Base-by-base conservation (phyloP, 2,113 vertebrate genomes). In the Pachypanchax playfairii region DNA sequence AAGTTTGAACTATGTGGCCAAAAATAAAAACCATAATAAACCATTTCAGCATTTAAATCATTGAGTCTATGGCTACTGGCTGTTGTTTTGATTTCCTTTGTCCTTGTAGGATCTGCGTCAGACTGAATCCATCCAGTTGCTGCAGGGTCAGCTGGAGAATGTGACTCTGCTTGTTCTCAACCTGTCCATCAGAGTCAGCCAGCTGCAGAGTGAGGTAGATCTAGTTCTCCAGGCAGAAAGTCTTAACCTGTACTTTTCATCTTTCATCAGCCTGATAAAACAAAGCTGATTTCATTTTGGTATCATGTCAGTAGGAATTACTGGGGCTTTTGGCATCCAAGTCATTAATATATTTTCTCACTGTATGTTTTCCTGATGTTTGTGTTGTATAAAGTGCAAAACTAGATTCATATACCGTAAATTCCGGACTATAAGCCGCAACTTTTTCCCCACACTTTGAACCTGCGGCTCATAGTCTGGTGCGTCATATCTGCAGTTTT, bases 111-210 rank as follows among this genome's bases (percentile, higher is more conserved):
- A 99, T 63, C 94, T 95, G 78, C 91, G 94, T 59, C 96, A 99
- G 81, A 98, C 97, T 0, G 97, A 98, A 85, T 94, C 94, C n/a
- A 99, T 99, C 66, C 95, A 96, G 66, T 53, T 92, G 50, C 82
- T 99, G 6, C 96, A 98, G 80, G 92, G 90, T 21, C 96, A 99
- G 66, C 91, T 99, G 88, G 91, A 91, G 85, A 98, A 96, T 25
- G 63, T 98, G 90, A 96, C 96, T 5, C 92, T 90, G 50, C 90
- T 98, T 12, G 92, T 96, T 65, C 92, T 94, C 55, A 94, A 96
- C 70, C 90, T 99, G 78, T 96, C 96, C 25, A 42, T 88, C 10
- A 90, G 88, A 8, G 94, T 97, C 67, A 86, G 84, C 5, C 91
- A 94, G 50, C 86, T 99, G 60, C 94, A 94, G 79, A 90, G 17